Conservation (phyloP, 1,140 invertebrate species). For the Planococcus citri region DNA sequence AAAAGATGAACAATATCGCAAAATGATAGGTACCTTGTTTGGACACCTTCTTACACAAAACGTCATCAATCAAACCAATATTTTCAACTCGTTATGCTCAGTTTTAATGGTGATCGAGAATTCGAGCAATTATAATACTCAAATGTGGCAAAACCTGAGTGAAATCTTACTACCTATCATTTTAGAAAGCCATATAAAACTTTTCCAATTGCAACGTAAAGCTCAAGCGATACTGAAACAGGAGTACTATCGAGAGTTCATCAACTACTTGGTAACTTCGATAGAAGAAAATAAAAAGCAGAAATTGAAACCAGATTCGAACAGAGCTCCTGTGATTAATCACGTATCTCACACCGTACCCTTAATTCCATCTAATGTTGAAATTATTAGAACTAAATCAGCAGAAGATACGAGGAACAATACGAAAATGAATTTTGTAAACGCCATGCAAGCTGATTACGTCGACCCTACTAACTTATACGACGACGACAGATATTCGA, state of each 20-base stretch:
- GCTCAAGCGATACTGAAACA: conserved; percentile 1
- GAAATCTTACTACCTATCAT: conserved; percentile 5
- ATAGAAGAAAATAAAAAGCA: background rate
- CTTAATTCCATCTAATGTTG: background rate
- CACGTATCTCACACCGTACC: no score
- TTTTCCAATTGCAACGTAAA: background rate
- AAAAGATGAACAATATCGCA: conserved; percentile 14
- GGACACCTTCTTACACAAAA: background rate
- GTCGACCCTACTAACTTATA: background rate
- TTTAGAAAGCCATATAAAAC: background rate
- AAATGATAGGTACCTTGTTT: conserved; percentile 11
- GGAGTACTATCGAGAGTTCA: background rate
- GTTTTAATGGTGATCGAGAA: background rate
- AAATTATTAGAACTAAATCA: background rate
- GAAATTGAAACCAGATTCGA: background rate
- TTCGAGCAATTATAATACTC: background rate
- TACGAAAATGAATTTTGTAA: background rate
- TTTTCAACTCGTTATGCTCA: background rate
- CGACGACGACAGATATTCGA: background rate
- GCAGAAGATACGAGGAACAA: background rate
- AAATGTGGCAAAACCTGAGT: background rate
- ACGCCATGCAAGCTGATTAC: background rate
- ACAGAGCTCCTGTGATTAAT: background rate
- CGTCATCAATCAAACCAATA: background rate
- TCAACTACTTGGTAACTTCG: background rate